These are phyloP conservation scores for Parus major DNA, from an alignment of 2,113 vertebrate species.

Conservation along the genomic window DNA sequence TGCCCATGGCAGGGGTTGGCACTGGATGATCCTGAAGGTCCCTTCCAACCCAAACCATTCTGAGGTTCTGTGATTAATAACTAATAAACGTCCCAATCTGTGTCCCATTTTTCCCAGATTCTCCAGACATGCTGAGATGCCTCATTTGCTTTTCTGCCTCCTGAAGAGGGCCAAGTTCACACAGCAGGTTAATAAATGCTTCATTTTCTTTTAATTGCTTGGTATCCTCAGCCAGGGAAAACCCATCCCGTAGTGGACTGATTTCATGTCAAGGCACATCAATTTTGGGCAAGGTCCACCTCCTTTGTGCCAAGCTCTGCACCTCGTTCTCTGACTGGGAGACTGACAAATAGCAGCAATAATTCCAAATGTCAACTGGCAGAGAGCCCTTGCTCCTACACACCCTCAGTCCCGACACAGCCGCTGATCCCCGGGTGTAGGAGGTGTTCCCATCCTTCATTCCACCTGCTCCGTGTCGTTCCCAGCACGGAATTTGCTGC, in stretches of 20 bases:
- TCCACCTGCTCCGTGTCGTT: background rate
- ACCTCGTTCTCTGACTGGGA: background rate
- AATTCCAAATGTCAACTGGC: background rate
- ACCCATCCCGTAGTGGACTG: background rate
- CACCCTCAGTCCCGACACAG: background rate
- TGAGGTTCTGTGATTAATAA: background rate
- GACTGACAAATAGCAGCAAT: background rate
- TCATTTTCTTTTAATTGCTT: background rate
- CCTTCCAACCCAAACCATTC: background rate
- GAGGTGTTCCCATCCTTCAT: background rate
- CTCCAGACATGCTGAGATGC: background rate
- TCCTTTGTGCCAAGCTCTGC: background rate
- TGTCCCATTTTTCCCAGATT: accelerated
- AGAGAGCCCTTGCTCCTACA: slow-evolving; percentile 3
- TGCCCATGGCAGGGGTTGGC: too few relatives aligned
- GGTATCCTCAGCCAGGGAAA: background rate
- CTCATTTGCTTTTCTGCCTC: background rate
- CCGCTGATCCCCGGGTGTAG: background rate
- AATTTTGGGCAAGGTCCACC: background rate
- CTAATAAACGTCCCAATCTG: background rate
- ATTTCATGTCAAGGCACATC: background rate
- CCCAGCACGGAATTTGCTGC: background rate
- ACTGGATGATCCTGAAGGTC: accelerated
- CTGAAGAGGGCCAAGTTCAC: background rate
- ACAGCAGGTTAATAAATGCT: background rate